Evolutionary conservation across 2,113 vertebrate species (phyloP).

Genomic region (Nycticryphes semicollaris): DNA sequence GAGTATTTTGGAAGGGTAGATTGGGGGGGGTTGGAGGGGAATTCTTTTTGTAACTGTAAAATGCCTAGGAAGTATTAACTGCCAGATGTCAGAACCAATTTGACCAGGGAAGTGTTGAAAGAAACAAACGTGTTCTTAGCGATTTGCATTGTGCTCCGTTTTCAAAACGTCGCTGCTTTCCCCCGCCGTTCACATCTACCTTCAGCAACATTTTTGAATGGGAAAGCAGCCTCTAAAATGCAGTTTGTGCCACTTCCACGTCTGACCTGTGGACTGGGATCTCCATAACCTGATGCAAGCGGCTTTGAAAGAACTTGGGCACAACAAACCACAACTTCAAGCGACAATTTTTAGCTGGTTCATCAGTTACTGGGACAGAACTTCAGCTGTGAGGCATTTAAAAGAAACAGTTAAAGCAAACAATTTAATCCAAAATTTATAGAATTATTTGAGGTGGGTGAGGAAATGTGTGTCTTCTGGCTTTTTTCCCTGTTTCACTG

Average conservation of each 20-base stretch:
- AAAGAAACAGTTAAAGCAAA: neutral
- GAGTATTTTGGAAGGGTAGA: neutral
- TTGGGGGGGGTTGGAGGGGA: too few relatives aligned
- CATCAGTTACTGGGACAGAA: neutral
- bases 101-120: neutral
- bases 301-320: neutral
- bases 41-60: neutral
- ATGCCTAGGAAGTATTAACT: neutral
- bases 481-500: neutral
- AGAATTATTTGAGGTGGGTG: neutral
- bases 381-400: neutral
- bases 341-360: neutral
- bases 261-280: neutral
- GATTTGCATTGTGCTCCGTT: neutral
- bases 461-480: neutral
- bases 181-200: neutral
- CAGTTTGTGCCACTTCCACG: neutral
- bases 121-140: neutral
- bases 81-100: neutral
- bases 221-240: neutral
- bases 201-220: slow-evolving; percentile 1
- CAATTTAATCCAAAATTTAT: neutral
- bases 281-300: neutral
- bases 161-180: neutral
- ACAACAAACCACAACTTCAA: neutral